Evolutionary conservation across 1,140 invertebrate species (phyloP).

Genomic region (Orchestia grillus): DNA sequence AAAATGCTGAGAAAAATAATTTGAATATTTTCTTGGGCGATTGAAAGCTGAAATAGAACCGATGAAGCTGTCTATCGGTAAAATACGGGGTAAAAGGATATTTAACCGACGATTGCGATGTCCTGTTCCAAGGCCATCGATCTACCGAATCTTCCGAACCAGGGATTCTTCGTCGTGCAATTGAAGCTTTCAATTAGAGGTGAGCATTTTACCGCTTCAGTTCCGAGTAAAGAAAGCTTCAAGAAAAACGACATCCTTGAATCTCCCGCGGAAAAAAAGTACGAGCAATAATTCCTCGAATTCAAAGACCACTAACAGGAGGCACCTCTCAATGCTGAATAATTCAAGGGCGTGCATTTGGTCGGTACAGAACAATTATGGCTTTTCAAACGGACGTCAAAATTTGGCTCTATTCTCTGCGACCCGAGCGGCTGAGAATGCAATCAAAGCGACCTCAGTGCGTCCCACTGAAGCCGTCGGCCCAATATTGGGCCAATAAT

Average conservation of each 20-base stretch:
- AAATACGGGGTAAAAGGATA: not conserved
- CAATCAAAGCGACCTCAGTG: not conserved
- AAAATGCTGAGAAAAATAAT: not conserved
- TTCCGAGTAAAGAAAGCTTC: not conserved
- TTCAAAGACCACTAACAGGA: slow-evolving; percentile 22
- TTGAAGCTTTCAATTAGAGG: not conserved
- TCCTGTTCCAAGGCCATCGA: not conserved
- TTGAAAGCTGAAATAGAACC: not conserved
- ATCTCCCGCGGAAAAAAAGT: not conserved
- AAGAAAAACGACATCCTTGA: not conserved
- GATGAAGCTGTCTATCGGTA: not conserved
- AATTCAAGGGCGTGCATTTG: slow-evolving; percentile 20
- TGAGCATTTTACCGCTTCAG: not conserved
- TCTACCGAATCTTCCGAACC: not conserved
- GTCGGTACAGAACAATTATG: not conserved
- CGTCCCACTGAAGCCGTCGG: not conserved
- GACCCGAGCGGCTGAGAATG: not conserved
- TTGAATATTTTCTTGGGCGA: not conserved
- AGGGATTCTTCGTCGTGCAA: not conserved
- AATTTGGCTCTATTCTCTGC: not conserved
- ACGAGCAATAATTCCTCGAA: not conserved
- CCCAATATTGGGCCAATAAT: slow-evolving; percentile 40
- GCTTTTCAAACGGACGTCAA: not conserved
- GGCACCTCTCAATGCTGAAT: not conserved
- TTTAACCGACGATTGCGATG: not conserved